A percentile compares a stretch with the other conserved stretches of the same genome.
Conservation (phyloP, 2,888 invertebrate species). For the Tipula helvola region DNA sequence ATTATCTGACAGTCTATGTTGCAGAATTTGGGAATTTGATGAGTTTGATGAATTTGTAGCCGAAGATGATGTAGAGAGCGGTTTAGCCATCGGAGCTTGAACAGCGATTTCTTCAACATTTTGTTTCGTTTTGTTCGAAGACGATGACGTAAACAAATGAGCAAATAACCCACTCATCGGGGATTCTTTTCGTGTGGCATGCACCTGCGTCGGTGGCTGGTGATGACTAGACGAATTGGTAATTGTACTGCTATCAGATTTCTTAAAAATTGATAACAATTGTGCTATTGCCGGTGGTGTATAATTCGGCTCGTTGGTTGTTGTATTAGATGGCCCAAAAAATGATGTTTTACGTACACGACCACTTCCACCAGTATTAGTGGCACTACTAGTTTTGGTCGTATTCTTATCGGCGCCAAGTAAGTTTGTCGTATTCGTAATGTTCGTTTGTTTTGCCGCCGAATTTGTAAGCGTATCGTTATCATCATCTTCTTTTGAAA, state of each 20-base stretch:
- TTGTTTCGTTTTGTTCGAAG: background rate
- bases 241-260: conserved; percentile 18
- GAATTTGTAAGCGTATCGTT: background rate
- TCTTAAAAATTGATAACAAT: conserved; percentile 44
- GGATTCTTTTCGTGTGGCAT: conserved; percentile 12
- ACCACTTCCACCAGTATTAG: conserved; percentile 7
- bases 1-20: background rate
- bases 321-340: background rate
- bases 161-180: conserved; percentile 13
- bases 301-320: conserved; percentile 19
- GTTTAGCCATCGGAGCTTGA: background rate
- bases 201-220: background rate
- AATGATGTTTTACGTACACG: conserved; percentile 44
- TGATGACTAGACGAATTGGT: conserved; percentile 17
- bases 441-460: background rate
- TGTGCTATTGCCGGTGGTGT: conserved; percentile 52
- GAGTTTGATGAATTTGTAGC: background rate
- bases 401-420: background rate
- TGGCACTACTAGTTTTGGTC: background rate
- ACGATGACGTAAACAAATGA: background rate
- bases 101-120: background rate
- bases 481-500: background rate
- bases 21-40: background rate
- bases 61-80: background rate
- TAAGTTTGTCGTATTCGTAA: background rate